A percentile compares a stretch with the other conserved stretches of the same genome.
These are phyloP conservation scores for Papilio polytes DNA, from an alignment of 1,140 invertebrate species.

Conservation along the genomic window DNA sequence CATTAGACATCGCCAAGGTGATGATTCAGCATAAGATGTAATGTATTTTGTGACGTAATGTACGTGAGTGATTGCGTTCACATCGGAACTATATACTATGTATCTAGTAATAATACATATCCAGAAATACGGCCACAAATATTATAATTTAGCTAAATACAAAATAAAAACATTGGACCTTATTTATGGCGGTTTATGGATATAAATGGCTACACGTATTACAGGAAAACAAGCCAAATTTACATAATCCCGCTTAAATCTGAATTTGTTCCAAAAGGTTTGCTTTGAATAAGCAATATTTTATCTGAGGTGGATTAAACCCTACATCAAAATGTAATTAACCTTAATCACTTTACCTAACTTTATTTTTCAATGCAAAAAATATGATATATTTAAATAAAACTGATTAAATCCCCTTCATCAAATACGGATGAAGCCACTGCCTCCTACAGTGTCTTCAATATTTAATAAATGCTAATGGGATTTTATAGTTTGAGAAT, in stretches of 20 bases:
- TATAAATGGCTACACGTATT: slow-evolving; percentile 2
- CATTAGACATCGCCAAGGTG: not conserved
- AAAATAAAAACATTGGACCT: not conserved
- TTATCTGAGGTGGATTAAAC: not conserved
- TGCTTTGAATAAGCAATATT: not conserved
- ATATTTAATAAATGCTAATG: too few species aligned
- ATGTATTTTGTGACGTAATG: not conserved
- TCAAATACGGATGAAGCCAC: not conserved
- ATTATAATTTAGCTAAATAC: not conserved
- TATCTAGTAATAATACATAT: not conserved
- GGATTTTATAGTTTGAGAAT: too few species aligned
- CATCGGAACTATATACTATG: not conserved
- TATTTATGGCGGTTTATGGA: not conserved
- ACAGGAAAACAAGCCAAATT: not conserved
- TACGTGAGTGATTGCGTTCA: not conserved
- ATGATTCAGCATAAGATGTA: slow-evolving; percentile 1
- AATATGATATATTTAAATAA: too few species aligned
- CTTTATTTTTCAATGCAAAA: not conserved
- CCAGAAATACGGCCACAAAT: not conserved
- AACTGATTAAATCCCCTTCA: too few species aligned
- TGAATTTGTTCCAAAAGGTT: not conserved
- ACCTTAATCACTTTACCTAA: not conserved
- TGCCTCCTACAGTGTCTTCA: not conserved
- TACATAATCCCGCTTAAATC: slow-evolving; percentile 9
- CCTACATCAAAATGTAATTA: slow-evolving; percentile 2